phyloP scores from a whole-genome alignment of 2,797 vertebrate genomes.

The Prionace glauca region DNA sequence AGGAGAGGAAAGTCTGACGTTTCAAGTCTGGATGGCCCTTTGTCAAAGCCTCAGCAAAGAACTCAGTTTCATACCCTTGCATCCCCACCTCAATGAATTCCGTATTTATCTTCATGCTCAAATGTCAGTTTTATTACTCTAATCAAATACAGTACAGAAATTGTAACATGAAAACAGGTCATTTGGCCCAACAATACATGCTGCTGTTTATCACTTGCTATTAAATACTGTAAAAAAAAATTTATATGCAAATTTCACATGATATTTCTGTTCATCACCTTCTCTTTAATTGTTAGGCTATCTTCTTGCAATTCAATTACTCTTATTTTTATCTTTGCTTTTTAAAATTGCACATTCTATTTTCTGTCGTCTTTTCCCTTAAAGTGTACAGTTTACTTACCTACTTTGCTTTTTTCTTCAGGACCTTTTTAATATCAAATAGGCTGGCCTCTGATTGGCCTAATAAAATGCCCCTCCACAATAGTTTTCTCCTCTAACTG shows the following conservation, averaged over 20 bases:
- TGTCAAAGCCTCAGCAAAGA: no score
- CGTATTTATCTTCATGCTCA: no score
- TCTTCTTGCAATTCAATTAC: neutral
- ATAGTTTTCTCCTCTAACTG: neutral
- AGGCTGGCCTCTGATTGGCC: neutral
- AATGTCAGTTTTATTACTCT: neutral
- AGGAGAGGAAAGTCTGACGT: no score
- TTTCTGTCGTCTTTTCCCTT: neutral
- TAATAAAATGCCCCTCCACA: neutral
- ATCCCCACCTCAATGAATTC: no score
- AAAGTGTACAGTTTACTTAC: neutral
- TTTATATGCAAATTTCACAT: neutral
- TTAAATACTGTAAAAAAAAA: neutral
- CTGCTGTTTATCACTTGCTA: neutral
- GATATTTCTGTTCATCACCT: neutral
- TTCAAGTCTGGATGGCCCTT: no score
- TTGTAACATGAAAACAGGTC: neutral
- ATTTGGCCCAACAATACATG: neutral
- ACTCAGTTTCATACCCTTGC: no score
- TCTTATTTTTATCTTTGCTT: neutral
- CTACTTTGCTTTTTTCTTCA: neutral
- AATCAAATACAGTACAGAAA: neutral
- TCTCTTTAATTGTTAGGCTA: neutral
- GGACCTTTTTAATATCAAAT: neutral
- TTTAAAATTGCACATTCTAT: neutral